Base-by-base conservation (phyloP, 2,797 vertebrate species). In the Acanthurus tractus region DNA sequence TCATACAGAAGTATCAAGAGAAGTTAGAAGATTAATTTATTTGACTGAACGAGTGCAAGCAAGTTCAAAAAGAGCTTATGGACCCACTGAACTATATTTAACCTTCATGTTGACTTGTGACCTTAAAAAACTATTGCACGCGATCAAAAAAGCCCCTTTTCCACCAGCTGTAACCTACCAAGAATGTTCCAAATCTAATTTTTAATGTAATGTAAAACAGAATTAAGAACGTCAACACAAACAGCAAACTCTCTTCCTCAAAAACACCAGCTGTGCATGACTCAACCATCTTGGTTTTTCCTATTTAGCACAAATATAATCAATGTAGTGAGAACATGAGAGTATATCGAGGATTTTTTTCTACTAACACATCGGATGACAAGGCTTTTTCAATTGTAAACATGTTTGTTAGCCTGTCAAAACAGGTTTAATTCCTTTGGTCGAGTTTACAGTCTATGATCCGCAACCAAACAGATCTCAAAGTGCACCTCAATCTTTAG, bases 371-470 rank as follows among this genome's bases (percentile, higher is more conserved):
- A 53, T 44, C 14, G 11, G 48, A 25, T 3, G 7, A 63, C 8
- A 38, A 15, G 5, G 14, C 1, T 29, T 64, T 64, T 62, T 70
- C 18, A 48, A 55, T 71, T 48, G 6, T 22, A 38, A 48, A 64
- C 11, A 4, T 42, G 48, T 75, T 66, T 63, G 46, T 74, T 42
- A 44, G 38, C 9, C 40, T 75, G 76, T 70, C 46, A 53, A 82
- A 62, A 25, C 55, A 58, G 6, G 8, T 61, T 62, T 45, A 62
- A 23, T 36, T 71, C 34, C 10, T 61, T 23, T 36, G 12, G 9
- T 42, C 4, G 20, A 17, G 20, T 49, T 48, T 22, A 63, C 49
- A 65, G 62, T 25, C 8, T 38, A 14, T 38, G 11, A 66, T 52
- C 15, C 8, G 44, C 3, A 11, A 63, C 14, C 62, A 52, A 56